Percentiles rank a stretch among this genome's conserved stretches.
Conservation (phyloP, 2,113 vertebrate genomes). For the Myotis lucifugus region DNA sequence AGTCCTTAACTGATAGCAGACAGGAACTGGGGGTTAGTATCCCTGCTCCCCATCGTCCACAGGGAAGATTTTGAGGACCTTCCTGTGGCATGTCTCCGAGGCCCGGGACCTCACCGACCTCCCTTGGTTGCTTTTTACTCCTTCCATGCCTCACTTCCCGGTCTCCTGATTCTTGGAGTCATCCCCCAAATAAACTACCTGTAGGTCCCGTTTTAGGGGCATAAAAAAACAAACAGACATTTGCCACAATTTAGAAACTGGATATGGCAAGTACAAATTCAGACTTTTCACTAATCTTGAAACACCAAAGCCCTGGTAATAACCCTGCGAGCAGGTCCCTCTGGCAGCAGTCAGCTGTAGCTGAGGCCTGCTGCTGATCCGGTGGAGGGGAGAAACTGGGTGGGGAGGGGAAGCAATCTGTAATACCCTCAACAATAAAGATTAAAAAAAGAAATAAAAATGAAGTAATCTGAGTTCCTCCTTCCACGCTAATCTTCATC, state of each 20-base stretch:
- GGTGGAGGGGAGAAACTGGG: too few species aligned
- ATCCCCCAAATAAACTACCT: not conserved
- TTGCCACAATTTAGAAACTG: not conserved
- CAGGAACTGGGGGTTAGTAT: not conserved
- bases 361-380: not conserved
- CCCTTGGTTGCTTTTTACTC: not conserved
- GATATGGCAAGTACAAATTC: not conserved
- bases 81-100: not conserved
- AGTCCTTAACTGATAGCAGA: not conserved
- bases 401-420: too few species aligned
- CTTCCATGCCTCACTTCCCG: not conserved
- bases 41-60: not conserved
- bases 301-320: not conserved
- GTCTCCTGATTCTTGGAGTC: not conserved
- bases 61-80: not conserved
- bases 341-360: fast-evolving
- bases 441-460: not conserved
- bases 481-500: not conserved
- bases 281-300: not conserved
- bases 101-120: fast-evolving
- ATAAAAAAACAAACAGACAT: not conserved
- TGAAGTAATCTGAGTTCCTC: not conserved
- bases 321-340: not conserved
- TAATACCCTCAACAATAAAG: not conserved
- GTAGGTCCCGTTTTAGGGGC: not conserved